Percentiles rank a stretch among this genome's conserved stretches.
These are phyloP conservation scores for Lepidocolaptes lacrymiger DNA, from an alignment of 2,797 vertebrate species.

Conservation along the genomic window DNA sequence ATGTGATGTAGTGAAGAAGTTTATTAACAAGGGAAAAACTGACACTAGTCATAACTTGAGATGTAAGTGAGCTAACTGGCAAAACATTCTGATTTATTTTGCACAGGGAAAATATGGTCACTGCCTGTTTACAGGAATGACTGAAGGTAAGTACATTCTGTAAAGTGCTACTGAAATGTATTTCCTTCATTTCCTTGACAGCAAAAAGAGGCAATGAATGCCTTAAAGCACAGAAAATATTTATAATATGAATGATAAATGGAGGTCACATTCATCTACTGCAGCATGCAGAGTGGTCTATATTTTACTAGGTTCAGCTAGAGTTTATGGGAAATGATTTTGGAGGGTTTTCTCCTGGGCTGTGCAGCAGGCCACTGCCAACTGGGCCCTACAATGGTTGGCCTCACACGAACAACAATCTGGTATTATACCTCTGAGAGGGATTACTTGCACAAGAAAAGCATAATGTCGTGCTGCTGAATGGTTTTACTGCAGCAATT, in stretches of 20 bases:
- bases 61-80: conserved; percentile 56
- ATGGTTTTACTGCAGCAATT: neutral
- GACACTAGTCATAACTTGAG: neutral
- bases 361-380: neutral
- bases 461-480: neutral
- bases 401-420: neutral
- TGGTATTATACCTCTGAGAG: neutral
- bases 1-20: neutral
- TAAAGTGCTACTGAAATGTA: conserved; percentile 79
- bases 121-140: conserved; percentile 70
- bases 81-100: conserved; percentile 76
- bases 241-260: conserved; percentile 77
- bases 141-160: conserved; percentile 73
- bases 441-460: neutral
- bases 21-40: conserved; percentile 14
- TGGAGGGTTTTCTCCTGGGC: conserved; percentile 19
- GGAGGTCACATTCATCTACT: conserved; percentile 67
- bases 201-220: conserved; percentile 75
- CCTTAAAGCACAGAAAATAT: conserved; percentile 77
- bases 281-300: conserved; percentile 44
- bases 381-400: neutral
- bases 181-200: conserved; percentile 79
- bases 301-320: conserved; percentile 77
- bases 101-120: conserved; percentile 60
- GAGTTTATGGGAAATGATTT: conserved; percentile 75